Evolutionary conservation across 2,888 invertebrate genomes (phyloP).

Genomic region (Keiferia lycopersicella): DNA sequence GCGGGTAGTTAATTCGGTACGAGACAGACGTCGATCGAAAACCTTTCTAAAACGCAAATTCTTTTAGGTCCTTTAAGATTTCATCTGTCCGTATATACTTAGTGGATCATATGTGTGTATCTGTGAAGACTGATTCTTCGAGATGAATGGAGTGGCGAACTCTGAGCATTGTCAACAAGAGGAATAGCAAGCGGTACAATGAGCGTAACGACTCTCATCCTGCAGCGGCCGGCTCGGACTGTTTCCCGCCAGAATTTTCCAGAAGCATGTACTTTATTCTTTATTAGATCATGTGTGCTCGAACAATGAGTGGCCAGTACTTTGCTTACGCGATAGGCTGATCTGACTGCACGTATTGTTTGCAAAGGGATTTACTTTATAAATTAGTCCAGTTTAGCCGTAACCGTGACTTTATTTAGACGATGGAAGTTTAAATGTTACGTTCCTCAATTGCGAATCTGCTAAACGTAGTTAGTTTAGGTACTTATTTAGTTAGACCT

Average conservation of each 20-base stretch:
- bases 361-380: background rate
- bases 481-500: no score
- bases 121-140: constrained; percentile 7
- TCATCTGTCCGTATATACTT: no score
- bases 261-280: constrained; percentile 46
- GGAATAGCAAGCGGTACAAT: constrained; percentile 47
- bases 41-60: no score
- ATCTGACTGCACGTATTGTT: background rate
- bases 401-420: no score
- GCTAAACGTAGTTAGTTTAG: no score
- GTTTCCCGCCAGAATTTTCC: constrained; percentile 74
- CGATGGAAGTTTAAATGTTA: no score
- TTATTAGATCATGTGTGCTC: constrained; percentile 20
- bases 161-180: constrained; percentile 15
- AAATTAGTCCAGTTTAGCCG: background rate
- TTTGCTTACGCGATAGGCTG: constrained; percentile 6
- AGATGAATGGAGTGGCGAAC: background rate
- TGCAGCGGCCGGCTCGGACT: constrained; percentile 49
- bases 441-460: no score
- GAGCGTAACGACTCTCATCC: constrained; percentile 67
- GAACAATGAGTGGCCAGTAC: constrained; percentile 13
- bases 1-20: no score
- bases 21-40: no score
- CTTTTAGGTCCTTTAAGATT: no score
- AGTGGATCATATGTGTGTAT: no score